Evolutionary conservation across 2,888 invertebrate species (phyloP), one percentile per base, ranked within the genome.

Genomic region (Colletes collaris): DNA sequence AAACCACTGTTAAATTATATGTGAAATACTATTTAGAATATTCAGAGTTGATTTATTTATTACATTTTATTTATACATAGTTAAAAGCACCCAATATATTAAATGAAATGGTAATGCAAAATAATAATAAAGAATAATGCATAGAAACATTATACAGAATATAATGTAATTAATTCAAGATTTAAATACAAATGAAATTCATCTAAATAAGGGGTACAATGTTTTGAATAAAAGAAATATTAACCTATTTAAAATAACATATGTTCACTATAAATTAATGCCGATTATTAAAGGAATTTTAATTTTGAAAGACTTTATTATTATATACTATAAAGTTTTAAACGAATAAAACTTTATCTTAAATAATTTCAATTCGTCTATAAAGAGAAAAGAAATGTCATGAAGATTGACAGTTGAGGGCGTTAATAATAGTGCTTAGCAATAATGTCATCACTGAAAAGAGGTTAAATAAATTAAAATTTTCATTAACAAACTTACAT

Each of bases 401-500:
- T 35, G 58, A 58, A 75, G 67, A 86, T 76, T 84, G 76, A 87
- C 82, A 82, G 81, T 60, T 63, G 76, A 78, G 69, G 76, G 81
- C 77, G 83, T 86, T 76, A 84, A 87, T 84, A 81, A 87, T 71
- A 82, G 81, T 72, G 67, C 19, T 55, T 56, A 60, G 68, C 16
- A 66, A 46, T 46, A 46, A 63, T 74, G 79, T 75, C 76, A 81
- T 73, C 53, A 37, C 37, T 50, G 49, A 35, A 62, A 52, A 37
- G 73, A 78, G 85, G 79, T 81, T 77, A 81, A 68, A 82, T 59
- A 60, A 74, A 74, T 66, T 59, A 56, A 81, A 73, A 84, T 81
- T 16, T 7, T 49, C 10, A 71, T 58, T 74, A 50, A 52, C 62
- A 8, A 82, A 95, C 95, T 94, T 94, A 96, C 96, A 96, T 93